Evolutionary conservation across 2,113 vertebrate species (phyloP), one percentile per base, ranked within the genome.

Genomic region (Plectropomus leopardus): DNA sequence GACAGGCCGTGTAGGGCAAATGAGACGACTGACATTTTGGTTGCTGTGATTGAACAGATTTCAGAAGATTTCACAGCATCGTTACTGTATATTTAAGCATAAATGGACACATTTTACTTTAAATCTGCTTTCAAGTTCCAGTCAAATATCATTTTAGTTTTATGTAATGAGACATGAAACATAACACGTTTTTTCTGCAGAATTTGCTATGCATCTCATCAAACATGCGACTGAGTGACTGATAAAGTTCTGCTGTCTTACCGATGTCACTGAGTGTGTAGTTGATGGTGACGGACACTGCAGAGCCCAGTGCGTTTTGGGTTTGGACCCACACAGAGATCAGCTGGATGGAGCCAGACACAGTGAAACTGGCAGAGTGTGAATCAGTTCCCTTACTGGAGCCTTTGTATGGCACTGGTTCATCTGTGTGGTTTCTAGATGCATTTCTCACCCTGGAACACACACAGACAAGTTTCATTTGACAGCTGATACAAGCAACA

Each of bases 261-360:
- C 95, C 92, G 9, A 95, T 95, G 67, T 95, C 84, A 15, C 59
- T 78, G 53, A 95, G 91, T 1, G 30, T 83, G 82, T 93, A 92
- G 63, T 76, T 91, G 24, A 75, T 9, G 7, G 44, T 1, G 1
- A 13, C 3, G 0, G 93, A 93, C 7, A 3, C 0, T 1, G 15
- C 71, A 58, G 75, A 79, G 15, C 92, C 92, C 65, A 96, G 87
- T 2, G 14, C 2, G 44, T 95, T 95, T 16, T 40, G 7, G 9
- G 54, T 51, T 7, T 40, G 24, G 42, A 93, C 85, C 81, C 67
- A 71, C 48, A 95, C 85, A 2, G 79, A 84, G 69, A 95, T 92
- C 26, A 19, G 4, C 55, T 70, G 58, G 44, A 84, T 78, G 2
- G 82, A 76, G 17, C 51, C 57, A 47, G 60, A 24, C 54, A 92